Conservation (phyloP, 1,140 invertebrate genomes). For the Heterodera schachtii region DNA sequence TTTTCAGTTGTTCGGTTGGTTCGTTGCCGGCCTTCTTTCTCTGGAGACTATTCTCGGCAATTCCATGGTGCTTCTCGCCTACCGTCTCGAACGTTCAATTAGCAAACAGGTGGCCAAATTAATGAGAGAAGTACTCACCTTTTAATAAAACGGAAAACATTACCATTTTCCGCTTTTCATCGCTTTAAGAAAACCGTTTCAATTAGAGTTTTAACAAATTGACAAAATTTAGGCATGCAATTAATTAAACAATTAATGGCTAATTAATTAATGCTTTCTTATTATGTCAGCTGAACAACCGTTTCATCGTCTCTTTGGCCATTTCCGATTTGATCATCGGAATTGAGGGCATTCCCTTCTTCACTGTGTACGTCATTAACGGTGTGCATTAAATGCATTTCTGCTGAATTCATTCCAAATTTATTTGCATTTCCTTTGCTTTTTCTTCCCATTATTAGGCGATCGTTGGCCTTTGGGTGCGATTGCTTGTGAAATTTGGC, state of each 20-base stretch:
- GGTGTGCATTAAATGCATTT: slow-evolving; percentile 44
- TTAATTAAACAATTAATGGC: no score
- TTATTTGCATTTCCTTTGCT: not conserved
- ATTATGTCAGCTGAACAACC: slow-evolving; percentile 89
- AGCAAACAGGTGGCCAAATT: slow-evolving; percentile 61
- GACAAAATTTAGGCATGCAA: no score
- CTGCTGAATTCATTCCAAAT: not conserved
- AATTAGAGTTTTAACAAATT: no score
- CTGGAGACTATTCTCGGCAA: slow-evolving; percentile 93
- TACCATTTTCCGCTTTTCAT: no score
- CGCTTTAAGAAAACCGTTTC: no score
- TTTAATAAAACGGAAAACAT: no score
- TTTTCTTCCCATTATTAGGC: slow-evolving; percentile 68
- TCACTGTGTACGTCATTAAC: slow-evolving; percentile 71
- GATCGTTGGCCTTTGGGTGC: slow-evolving; percentile 95
- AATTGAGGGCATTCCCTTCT: slow-evolving; percentile 73
- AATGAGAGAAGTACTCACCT: not conserved
- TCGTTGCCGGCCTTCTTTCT: slow-evolving; percentile 83
- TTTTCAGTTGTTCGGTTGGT: slow-evolving; percentile 79
- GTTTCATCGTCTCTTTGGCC: slow-evolving; percentile 97
- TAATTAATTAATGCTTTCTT: not conserved
- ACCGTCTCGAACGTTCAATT: slow-evolving; percentile 60
- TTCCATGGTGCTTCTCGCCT: slow-evolving; percentile 90
- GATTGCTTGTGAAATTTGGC: slow-evolving; percentile 93
- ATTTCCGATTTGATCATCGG: slow-evolving; percentile 97